phyloP scores from a whole-genome alignment of 2,888 invertebrate genomes.

The Autographa pulchrina region DNA sequence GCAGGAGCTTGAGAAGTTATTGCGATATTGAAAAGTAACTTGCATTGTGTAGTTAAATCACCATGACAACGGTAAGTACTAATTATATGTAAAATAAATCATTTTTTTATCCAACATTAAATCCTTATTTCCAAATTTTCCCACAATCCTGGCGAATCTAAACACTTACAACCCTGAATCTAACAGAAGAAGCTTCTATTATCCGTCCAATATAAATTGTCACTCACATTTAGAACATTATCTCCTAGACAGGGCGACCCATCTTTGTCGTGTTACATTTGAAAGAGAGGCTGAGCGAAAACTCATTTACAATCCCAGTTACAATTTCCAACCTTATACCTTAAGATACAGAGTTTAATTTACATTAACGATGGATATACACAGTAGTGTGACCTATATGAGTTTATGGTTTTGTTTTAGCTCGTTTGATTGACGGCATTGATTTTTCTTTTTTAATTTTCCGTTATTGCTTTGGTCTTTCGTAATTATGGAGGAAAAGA shows the following conservation, averaged over 20 bases:
- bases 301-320: background rate
- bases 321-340: slow-evolving; percentile 19
- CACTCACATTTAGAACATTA: slow-evolving; percentile 55
- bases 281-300: slow-evolving; percentile 56
- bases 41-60: no score
- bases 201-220: slow-evolving; percentile 67
- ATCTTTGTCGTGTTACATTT: slow-evolving; percentile 62
- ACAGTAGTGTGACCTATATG: slow-evolving; percentile 46
- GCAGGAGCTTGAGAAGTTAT: no score
- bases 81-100: no score
- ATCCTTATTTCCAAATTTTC: slow-evolving; percentile 5
- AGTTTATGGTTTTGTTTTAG: slow-evolving; percentile 46
- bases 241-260: slow-evolving; percentile 44
- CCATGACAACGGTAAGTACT: no score
- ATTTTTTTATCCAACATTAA: background rate
- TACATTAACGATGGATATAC: background rate
- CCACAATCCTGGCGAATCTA: slow-evolving; percentile 11
- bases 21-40: no score
- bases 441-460: slow-evolving; percentile 35
- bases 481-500: background rate
- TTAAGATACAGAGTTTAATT: slow-evolving; percentile 8
- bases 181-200: slow-evolving; percentile 59
- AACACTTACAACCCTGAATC: slow-evolving; percentile 49
- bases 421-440: slow-evolving; percentile 53
- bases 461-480: background rate